Percentiles rank a stretch among this genome's conserved stretches.
Evolutionary conservation across 2,888 invertebrate species (phyloP).

Genomic region (Dynastes grantii): DNA sequence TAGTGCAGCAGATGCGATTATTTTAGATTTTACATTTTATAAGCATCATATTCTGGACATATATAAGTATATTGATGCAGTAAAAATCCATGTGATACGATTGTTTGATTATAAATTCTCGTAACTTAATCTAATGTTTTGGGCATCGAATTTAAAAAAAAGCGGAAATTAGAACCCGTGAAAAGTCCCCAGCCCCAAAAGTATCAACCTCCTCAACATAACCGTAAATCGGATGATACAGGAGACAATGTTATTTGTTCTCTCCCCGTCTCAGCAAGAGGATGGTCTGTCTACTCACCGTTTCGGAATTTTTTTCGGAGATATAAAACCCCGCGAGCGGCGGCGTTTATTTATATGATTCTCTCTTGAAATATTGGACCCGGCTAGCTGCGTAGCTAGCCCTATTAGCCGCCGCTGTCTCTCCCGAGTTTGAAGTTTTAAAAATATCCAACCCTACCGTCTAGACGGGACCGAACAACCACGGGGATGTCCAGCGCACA

Average conservation of each 20-base stretch:
- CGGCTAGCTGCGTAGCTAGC: conserved; percentile 11
- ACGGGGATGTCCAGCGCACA: conserved; percentile 56
- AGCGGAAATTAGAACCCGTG: background rate
- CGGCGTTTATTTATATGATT: conserved; percentile 46
- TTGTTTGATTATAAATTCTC: background rate
- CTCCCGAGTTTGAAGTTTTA: conserved; percentile 53
- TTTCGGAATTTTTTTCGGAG: conserved; percentile 24
- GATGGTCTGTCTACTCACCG: conserved; percentile 6
- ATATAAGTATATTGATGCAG: no score
- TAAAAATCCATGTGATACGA: background rate
- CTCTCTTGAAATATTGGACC: conserved; percentile 44
- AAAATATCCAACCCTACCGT: conserved; percentile 66
- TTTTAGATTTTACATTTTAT: no score
- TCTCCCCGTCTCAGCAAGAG: background rate
- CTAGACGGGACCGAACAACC: conserved; percentile 52
- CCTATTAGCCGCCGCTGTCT: conserved; percentile 29
- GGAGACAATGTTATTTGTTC: conserved; percentile 22
- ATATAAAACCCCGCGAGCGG: conserved; percentile 28
- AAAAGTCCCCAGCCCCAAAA: background rate
- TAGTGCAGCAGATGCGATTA: no score
- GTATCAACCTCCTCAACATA: background rate
- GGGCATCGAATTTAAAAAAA: background rate
- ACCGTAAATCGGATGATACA: conserved; percentile 5
- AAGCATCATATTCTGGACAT: no score
- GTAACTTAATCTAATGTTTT: conserved; percentile 20